A percentile compares a stretch with the other conserved stretches of the same genome.
Conservation (phyloP, 2,797 vertebrate species). For the Spondyliosoma cantharus region DNA sequence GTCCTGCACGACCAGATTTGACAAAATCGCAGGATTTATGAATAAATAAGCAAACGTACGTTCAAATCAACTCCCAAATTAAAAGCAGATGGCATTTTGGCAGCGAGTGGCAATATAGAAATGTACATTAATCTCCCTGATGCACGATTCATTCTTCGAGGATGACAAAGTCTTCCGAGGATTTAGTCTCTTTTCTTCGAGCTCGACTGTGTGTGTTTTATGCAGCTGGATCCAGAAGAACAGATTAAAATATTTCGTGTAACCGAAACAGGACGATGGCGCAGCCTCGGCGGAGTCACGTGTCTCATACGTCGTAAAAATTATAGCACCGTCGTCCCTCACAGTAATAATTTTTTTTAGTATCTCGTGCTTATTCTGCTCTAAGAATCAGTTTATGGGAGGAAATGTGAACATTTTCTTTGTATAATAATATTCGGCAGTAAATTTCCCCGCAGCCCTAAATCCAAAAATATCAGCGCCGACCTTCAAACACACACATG, state of each 20-base stretch:
- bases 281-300: background rate
- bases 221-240: background rate
- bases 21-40: background rate
- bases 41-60: background rate
- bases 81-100: background rate
- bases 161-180: too few relatives aligned
- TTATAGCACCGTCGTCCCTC: background rate
- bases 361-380: background rate
- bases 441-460: slow-evolving; percentile 9
- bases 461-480: slow-evolving; percentile 17
- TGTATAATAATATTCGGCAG: background rate
- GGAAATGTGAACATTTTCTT: background rate
- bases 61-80: background rate
- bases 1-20: background rate
- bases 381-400: background rate
- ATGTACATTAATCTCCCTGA: background rate
- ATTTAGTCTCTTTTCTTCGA: too few relatives aligned
- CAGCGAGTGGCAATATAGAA: background rate
- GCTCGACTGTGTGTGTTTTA: too few relatives aligned
- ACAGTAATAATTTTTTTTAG: background rate
- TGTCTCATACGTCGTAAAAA: too few relatives aligned
- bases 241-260: background rate
- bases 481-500: slow-evolving; percentile 25
- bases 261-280: background rate
- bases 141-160: background rate